Evolutionary conservation across 2,888 invertebrate species (phyloP).

Genomic region (Drosophila birchii): DNA sequence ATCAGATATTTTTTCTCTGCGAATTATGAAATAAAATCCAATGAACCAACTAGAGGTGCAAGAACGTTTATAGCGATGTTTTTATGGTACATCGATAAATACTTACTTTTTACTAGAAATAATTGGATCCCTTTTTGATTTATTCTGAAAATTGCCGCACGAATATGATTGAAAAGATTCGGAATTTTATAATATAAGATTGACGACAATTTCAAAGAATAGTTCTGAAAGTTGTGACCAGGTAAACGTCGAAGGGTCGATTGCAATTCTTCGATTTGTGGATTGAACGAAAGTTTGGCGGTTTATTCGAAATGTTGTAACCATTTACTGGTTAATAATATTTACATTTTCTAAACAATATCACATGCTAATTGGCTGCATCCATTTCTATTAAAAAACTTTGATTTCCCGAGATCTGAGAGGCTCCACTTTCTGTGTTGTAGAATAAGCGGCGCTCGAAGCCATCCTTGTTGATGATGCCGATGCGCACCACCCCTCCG

Average conservation of each 20-base stretch:
- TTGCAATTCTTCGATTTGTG: background rate
- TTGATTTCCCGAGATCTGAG: slow-evolving; percentile 57
- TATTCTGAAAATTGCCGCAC: background rate
- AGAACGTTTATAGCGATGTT: background rate
- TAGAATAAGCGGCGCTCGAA: slow-evolving; percentile 88
- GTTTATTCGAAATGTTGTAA: background rate
- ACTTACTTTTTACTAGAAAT: background rate
- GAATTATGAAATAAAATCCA: slow-evolving; percentile 31
- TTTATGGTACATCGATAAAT: background rate
- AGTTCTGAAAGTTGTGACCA: background rate
- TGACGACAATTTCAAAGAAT: slow-evolving; percentile 3
- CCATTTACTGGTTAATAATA: background rate
- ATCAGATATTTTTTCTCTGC: slow-evolving; percentile 1
- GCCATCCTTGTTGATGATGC: slow-evolving; percentile 93
- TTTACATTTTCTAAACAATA: background rate
- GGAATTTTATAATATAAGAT: background rate
- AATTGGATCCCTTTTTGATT: background rate
- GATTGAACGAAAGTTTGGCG: background rate
- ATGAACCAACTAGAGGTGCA: slow-evolving; percentile 3
- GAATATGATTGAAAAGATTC: background rate
- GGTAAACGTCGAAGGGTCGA: background rate
- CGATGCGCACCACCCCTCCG: slow-evolving; percentile 96
- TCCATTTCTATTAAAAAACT: slow-evolving; percentile 46
- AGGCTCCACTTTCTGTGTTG: slow-evolving; percentile 79
- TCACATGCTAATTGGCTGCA: background rate